Conservation (phyloP, 2,888 invertebrate species). For the Drosophila subsilvestris region DNA sequence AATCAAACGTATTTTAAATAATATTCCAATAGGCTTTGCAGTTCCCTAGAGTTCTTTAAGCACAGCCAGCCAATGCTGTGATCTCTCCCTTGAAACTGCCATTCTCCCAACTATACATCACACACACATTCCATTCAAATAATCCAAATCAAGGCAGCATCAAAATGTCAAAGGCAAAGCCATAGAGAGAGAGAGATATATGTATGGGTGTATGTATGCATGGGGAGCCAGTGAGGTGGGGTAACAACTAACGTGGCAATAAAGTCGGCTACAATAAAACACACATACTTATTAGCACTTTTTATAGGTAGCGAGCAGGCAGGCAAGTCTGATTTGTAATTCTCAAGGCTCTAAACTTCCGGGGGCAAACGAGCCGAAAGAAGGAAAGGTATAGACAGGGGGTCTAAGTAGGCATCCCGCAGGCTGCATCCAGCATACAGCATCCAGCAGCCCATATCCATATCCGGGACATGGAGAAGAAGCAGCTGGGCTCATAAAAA, state of each 20-base stretch:
- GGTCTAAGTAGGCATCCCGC: not conserved
- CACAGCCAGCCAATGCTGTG: not conserved
- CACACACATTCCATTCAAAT: conserved; percentile 35
- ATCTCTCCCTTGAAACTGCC: not conserved
- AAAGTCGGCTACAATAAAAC: conserved; percentile 75
- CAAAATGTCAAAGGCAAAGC: conserved; percentile 24
- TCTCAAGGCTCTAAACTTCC: conserved; percentile 73
- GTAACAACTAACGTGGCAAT: conserved; percentile 53
- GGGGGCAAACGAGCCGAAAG: conserved; percentile 6
- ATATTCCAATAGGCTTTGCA: not conserved
- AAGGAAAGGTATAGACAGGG: not conserved
- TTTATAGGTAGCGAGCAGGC: conserved; percentile 66
- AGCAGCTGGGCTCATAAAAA: conserved; percentile 71
- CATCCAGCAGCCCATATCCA: conserved; percentile 25
- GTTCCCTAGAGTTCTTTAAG: not conserved
- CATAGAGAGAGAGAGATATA: conserved; percentile 2
- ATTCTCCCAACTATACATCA: conserved; percentile 11
- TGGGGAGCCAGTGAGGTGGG: conserved; percentile 11
- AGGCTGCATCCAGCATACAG: too few species aligned
- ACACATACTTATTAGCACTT: conserved; percentile 76
- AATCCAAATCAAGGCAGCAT: conserved; percentile 8
- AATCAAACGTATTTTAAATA: not conserved
- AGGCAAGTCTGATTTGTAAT: conserved; percentile 78
- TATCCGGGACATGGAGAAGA: conserved; percentile 25
- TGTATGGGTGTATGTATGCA: conserved; percentile 1